phyloP scores from a whole-genome alignment of 2,797 vertebrate genomes.

The Acanthurus tractus region DNA sequence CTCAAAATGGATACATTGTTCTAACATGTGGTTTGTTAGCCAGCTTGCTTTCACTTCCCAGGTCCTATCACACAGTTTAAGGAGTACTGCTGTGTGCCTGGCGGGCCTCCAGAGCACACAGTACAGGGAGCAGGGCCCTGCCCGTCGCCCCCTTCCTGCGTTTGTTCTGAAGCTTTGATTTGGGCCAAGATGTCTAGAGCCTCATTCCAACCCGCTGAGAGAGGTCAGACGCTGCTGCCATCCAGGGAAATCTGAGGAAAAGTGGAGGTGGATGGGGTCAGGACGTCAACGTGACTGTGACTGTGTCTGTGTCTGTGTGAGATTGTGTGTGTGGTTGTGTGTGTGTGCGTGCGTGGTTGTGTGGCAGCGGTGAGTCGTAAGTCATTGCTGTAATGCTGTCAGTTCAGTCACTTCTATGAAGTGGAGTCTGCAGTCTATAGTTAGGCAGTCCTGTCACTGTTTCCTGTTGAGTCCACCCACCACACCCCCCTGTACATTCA shows the following conservation, averaged over 20 bases:
- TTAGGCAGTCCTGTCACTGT: conserved; percentile 69
- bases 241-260: conserved; percentile 70
- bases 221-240: conserved; percentile 80
- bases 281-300: conserved; percentile 49
- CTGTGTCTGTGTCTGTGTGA: neutral
- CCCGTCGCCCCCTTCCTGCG: conserved; percentile 86
- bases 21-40: conserved; percentile 40
- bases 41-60: conserved; percentile 56
- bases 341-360: conserved; percentile 2
- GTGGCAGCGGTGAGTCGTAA: conserved; percentile 44
- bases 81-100: conserved; percentile 75
- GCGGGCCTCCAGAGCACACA: conserved; percentile 82
- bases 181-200: conserved; percentile 87
- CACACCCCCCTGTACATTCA: conserved; percentile 48
- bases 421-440: conserved; percentile 69
- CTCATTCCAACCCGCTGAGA: conserved; percentile 79
- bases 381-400: conserved; percentile 54
- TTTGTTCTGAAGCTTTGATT: conserved; percentile 90
- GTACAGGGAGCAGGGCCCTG: conserved; percentile 74
- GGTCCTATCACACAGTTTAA: conserved; percentile 58
- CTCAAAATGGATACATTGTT: conserved; percentile 24
- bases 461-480: conserved; percentile 64
- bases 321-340: neutral
- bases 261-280: conserved; percentile 68
- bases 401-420: conserved; percentile 53